Percentiles rank a stretch among this genome's conserved stretches.
phyloP scores from a whole-genome alignment of 2,113 vertebrate species.

The Neolamprologus cancellatus region DNA sequence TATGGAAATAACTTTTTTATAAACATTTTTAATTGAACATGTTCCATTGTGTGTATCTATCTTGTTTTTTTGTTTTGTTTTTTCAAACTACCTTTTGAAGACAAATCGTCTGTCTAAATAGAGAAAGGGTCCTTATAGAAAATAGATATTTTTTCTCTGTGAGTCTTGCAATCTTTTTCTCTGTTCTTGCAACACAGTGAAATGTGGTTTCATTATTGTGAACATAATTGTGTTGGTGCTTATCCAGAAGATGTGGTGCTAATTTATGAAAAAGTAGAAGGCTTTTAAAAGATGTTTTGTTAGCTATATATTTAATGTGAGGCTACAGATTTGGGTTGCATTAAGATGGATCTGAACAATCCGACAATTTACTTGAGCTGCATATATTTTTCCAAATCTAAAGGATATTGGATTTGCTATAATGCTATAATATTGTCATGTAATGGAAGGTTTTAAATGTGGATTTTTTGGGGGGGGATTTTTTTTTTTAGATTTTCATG shows the following conservation, averaged over 20 bases:
- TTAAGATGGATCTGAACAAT: slow-evolving; percentile 33
- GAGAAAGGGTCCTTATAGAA: slow-evolving; percentile 8
- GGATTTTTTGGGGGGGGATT: background rate
- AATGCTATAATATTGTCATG: slow-evolving; percentile 2
- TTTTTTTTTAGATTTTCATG: slow-evolving; percentile 14
- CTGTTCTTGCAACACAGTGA: slow-evolving; percentile 45
- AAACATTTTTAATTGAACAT: slow-evolving; percentile 15
- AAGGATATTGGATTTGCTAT: background rate
- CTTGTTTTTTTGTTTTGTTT: background rate
- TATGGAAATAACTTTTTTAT: background rate
- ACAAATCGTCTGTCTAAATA: slow-evolving; percentile 6
- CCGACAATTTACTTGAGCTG: slow-evolving; percentile 50
- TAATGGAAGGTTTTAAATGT: slow-evolving; percentile 16
- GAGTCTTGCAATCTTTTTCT: background rate
- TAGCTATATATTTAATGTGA: slow-evolving; percentile 60
- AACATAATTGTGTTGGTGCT: slow-evolving; percentile 59
- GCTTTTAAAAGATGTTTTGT: slow-evolving; percentile 57
- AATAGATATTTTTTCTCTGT: background rate
- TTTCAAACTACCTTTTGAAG: slow-evolving; percentile 24
- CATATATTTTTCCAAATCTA: slow-evolving; percentile 36
- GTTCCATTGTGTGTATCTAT: slow-evolving; percentile 43
- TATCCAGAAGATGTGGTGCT: slow-evolving; percentile 66
- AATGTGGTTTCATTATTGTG: slow-evolving; percentile 55
- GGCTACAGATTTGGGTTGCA: slow-evolving; percentile 31
- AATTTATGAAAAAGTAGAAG: slow-evolving; percentile 62